These are phyloP conservation scores for Podocnemis expansa DNA, from an alignment of 2,113 vertebrate species.

Conservation along the genomic window DNA sequence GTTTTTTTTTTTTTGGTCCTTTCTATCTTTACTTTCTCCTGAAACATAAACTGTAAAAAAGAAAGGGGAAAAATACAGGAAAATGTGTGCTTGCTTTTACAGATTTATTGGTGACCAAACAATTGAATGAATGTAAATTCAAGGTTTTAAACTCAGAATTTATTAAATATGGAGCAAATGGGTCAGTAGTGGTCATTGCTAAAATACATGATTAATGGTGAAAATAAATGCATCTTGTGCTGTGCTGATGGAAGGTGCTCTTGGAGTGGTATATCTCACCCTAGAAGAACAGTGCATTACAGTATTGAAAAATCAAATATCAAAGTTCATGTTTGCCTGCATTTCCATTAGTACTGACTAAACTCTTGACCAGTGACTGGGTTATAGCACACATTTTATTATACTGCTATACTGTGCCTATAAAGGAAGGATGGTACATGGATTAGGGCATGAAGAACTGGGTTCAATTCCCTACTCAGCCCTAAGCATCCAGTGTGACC, in stretches of 20 bases:
- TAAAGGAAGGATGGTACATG: background rate
- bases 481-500: background rate
- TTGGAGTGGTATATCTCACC: background rate
- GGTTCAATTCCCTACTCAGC: background rate
- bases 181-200: background rate
- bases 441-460: fast-evolving
- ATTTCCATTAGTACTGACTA: background rate
- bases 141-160: background rate
- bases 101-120: background rate
- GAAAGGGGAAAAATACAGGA: background rate
- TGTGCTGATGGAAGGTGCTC: background rate
- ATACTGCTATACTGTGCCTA: background rate
- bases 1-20: no score
- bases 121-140: no score
- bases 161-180: background rate
- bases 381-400: fast-evolving
- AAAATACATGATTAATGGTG: background rate
- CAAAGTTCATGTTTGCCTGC: background rate
- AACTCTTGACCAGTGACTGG: background rate
- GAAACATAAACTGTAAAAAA: background rate
- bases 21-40: background rate
- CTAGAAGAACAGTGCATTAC: background rate
- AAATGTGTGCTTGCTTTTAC: background rate
- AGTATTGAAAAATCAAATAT: fast-evolving
- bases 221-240: fast-evolving